phyloP scores from a whole-genome alignment of 1,140 invertebrate genomes.

The Acyrthosiphon pisum region DNA sequence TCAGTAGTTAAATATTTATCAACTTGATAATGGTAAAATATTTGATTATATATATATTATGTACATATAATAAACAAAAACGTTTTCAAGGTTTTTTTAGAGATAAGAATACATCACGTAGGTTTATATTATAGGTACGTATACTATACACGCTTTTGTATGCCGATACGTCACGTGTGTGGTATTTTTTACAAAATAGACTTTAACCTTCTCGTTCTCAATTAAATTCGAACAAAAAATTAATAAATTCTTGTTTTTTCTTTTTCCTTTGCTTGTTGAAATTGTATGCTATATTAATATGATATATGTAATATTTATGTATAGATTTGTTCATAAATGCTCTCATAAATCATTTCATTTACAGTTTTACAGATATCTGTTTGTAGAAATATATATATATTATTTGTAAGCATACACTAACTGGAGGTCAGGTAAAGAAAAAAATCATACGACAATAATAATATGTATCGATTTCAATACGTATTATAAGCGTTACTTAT shows the following conservation, averaged over 20 bases:
- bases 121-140: neutral
- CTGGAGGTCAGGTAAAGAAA: neutral
- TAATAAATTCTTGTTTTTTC: conserved; percentile 10
- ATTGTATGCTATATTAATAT: neutral
- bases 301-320: neutral
- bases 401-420: too few species aligned
- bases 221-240: neutral
- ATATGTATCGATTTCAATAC: conserved; percentile 5
- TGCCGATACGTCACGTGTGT: neutral
- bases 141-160: neutral
- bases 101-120: conserved; percentile 13
- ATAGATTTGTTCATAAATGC: neutral
- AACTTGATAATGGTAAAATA: neutral
- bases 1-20: neutral
- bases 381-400: neutral
- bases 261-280: neutral
- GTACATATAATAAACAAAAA: neutral
- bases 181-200: neutral
- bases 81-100: neutral
- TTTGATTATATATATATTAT: neutral
- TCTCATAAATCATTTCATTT: neutral
- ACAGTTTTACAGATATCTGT: neutral
- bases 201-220: neutral
- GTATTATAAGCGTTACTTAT: neutral
- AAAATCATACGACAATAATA: neutral